Base-by-base conservation (phyloP, 2,797 vertebrate species). In the Lindbergichthys nudifrons region DNA sequence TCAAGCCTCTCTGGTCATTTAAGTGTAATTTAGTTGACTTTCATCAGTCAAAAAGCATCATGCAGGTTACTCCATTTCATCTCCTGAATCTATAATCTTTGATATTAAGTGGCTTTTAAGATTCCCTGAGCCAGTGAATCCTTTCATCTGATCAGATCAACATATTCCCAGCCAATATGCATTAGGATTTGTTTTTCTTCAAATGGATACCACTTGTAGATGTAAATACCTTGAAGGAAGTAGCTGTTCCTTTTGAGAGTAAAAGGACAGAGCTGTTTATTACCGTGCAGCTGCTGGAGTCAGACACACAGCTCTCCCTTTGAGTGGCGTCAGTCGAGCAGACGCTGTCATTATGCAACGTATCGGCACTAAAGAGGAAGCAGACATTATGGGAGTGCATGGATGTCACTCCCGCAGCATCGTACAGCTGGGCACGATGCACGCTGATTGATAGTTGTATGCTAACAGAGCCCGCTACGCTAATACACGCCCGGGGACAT, bases 361-460 rank as follows among this genome's bases (percentile, higher is more conserved):
- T 50, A 80, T 77, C 73, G 18, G 54, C 3, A 3, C 58, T 84
- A 81, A 80, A 83, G 69, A 83, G 75, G 52, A 73, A 58, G 53
- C 77, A 83, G 81, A 75, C 77, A 83, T 50, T 46, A 75, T 70
- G 80, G 82, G 83, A 84, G 85, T 80, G 41, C 73, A 62, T 26
- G 16, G 73, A 62, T 87, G 85, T 91, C 89, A 87, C 69, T 84
- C 60, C 7, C 0, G 50, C 70, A 70, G 71, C 45, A 73, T 73
- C 23, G 3, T 69, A 75, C 68, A 75, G 60, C 65, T 62, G n/a
- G 67, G 48, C 63, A 45, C 18, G 56, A 69, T 36, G 57, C 61
- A 73, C 2, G 0, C 76, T 92, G 91, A 93, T 92, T 92, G 89
- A 93, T 90, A 84, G 81, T 70, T 65, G 80, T 70, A 80, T 73